Conservation (phyloP, 2,113 vertebrate genomes). For the Clarias batrachus region DNA sequence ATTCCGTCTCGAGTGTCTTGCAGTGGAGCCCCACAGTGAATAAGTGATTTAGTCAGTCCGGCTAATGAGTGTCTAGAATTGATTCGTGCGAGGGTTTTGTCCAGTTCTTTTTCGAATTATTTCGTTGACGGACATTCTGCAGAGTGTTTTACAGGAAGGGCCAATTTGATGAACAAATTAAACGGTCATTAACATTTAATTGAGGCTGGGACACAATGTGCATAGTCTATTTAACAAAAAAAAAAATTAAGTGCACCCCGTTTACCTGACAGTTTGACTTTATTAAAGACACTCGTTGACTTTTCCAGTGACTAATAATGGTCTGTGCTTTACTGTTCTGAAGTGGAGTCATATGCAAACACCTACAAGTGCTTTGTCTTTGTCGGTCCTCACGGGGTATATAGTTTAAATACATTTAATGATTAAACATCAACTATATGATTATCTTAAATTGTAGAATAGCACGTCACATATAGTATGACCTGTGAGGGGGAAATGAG, state of each 20-base stretch:
- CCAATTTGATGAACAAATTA: slow-evolving; percentile 22
- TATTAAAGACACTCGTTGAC: not conserved
- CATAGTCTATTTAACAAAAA: slow-evolving; percentile 3
- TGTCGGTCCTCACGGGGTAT: not conserved
- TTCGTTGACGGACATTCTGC: not conserved
- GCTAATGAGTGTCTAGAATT: slow-evolving; percentile 13
- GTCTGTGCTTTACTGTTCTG: slow-evolving; percentile 16
- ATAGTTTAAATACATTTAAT: not conserved
- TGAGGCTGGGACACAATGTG: slow-evolving; percentile 5
- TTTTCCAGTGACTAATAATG: slow-evolving; percentile 13
- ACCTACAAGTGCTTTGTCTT: not conserved
- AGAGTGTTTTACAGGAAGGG: slow-evolving; percentile 7
- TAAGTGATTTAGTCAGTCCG: not conserved
- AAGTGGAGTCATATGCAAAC: slow-evolving; percentile 11
- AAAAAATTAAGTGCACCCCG: not conserved
- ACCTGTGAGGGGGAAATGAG: not conserved
- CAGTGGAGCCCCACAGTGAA: not conserved
- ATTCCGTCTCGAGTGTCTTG: not conserved
- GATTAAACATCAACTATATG: too few relatives aligned
- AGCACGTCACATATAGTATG: not conserved
- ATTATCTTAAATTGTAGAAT: not conserved
- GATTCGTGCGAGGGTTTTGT: slow-evolving; percentile 2
- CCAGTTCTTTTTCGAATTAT: not conserved
- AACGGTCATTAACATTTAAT: slow-evolving; percentile 16
- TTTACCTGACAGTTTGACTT: not conserved